Percentiles rank a stretch among this genome's conserved stretches.
phyloP scores from a whole-genome alignment of 1,140 invertebrate species.

The Sycobia sp. region DNA sequence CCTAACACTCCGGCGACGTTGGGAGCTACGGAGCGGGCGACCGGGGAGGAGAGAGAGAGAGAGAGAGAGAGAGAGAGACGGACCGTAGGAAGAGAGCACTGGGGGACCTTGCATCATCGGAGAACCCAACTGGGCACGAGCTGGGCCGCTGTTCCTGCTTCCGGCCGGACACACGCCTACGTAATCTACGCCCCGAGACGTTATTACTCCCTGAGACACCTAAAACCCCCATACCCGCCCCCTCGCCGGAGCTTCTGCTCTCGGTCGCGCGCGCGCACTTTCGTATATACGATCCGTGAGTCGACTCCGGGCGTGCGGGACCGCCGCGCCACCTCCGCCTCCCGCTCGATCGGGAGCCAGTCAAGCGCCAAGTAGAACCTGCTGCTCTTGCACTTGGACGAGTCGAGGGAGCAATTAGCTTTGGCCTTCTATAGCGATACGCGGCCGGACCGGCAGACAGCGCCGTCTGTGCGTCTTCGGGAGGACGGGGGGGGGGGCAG shows the following conservation, averaged over 20 bases:
- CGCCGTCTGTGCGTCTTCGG: background rate
- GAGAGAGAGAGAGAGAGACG: slow-evolving; percentile 5
- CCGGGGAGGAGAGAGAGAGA: too few species aligned
- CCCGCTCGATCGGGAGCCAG: slow-evolving; percentile 16
- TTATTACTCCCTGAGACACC: slow-evolving; percentile 62
- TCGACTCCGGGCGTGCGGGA: background rate
- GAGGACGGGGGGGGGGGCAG: too few species aligned
- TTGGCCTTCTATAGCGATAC: slow-evolving; percentile 40
- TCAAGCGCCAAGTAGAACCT: background rate
- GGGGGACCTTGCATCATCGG: slow-evolving; percentile 62
- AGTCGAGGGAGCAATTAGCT: slow-evolving; percentile 36
- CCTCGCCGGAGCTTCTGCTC: too few species aligned
- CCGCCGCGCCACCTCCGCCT: background rate
- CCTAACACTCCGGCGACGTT: slow-evolving; percentile 46
- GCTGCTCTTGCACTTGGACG: slow-evolving; percentile 11
- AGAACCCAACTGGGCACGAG: slow-evolving; percentile 60
- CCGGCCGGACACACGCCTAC: too few species aligned
- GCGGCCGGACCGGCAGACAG: slow-evolving; percentile 33
- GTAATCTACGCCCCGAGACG: slow-evolving; percentile 61
- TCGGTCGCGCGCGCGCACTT: too few species aligned
- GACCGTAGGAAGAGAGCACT: slow-evolving; percentile 39
- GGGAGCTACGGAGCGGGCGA: background rate
- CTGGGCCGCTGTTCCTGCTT: too few species aligned
- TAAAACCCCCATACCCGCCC: slow-evolving; percentile 52
- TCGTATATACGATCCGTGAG: too few species aligned